A percentile compares a stretch with the other conserved stretches of the same genome.
These are phyloP conservation scores for Monochamus alternatus DNA, from an alignment of 2,888 invertebrate genomes.

Conservation along the genomic window DNA sequence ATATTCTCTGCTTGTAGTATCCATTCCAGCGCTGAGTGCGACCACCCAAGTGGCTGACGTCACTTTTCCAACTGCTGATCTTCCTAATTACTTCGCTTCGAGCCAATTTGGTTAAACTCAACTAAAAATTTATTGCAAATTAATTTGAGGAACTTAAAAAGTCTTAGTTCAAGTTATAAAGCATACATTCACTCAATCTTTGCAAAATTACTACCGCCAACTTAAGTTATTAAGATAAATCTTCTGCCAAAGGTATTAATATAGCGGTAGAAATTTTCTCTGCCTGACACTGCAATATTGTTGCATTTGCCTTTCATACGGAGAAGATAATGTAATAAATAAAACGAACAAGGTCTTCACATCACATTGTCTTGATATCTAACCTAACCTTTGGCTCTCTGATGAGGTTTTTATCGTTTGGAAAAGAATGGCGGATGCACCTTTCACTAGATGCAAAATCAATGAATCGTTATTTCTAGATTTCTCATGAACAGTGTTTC, in stretches of 20 bases:
- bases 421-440: not conserved
- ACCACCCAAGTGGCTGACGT: constrained; percentile 65
- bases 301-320: constrained; percentile 9
- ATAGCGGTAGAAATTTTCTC: constrained; percentile 12
- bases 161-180: constrained; percentile 43
- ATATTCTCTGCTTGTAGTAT: constrained; percentile 31
- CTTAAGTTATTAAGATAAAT: constrained; percentile 47
- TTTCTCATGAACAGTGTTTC: not conserved
- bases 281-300: constrained; percentile 17
- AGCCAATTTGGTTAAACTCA: constrained; percentile 60
- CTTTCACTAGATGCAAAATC: not conserved
- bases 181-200: constrained; percentile 39
- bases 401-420: not conserved
- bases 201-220: constrained; percentile 41
- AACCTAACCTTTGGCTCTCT: not conserved
- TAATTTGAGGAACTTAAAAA: constrained; percentile 53
- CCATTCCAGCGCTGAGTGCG: constrained; percentile 46
- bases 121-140: constrained; percentile 64
- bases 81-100: constrained; percentile 61
- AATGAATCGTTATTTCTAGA: not conserved
- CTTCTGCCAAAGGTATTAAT: constrained; percentile 25
- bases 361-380: not conserved
- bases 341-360: not conserved
- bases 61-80: constrained; percentile 61
- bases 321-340: not conserved